Evolutionary conservation across 35 echinoderm and acorn worm species (phyloP).

Genomic region (Apostichopus californicus): DNA sequence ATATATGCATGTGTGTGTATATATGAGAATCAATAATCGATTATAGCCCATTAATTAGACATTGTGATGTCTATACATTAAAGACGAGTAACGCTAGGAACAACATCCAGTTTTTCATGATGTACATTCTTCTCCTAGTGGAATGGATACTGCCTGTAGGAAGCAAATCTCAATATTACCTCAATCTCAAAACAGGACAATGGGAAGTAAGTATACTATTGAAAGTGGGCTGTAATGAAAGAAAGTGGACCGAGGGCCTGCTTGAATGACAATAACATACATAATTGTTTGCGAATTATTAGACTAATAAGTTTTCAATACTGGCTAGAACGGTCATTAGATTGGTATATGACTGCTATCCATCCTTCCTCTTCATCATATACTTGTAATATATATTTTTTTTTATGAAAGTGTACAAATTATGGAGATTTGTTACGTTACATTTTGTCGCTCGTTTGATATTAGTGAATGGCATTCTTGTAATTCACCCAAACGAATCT

Average conservation of each 20-base stretch:
- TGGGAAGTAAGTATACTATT: neutral
- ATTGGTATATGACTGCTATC: neutral
- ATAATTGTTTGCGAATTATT: neutral
- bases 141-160: neutral
- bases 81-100: too few species aligned
- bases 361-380: neutral
- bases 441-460: too few species aligned
- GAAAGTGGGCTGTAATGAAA: neutral
- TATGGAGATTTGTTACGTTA: too few species aligned
- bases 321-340: neutral
- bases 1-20: too few species aligned
- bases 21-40: neutral
- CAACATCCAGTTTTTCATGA: neutral
- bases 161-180: neutral
- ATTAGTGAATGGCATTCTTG: too few species aligned
- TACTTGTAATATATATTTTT: too few species aligned
- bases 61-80: neutral
- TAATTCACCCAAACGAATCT: too few species aligned
- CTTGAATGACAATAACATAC: neutral
- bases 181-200: neutral
- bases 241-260: too few species aligned
- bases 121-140: neutral
- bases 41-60: neutral
- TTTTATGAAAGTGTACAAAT: too few species aligned
- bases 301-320: neutral